Evolutionary conservation across 2,888 invertebrate species (phyloP).

Genomic region (Mactromeris polynyma): DNA sequence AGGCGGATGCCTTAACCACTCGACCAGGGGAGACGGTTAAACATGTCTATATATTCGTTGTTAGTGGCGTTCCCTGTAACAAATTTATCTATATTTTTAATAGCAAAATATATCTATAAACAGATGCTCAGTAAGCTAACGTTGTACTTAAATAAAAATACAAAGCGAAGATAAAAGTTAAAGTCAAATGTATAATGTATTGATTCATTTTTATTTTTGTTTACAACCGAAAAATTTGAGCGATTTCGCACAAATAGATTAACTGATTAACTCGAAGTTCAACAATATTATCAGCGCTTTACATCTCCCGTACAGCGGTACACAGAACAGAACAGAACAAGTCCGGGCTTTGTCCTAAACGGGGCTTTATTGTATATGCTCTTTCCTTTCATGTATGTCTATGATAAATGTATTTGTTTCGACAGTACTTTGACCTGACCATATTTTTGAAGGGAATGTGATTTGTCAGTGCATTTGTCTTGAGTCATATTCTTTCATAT

Average conservation of each 20-base stretch:
- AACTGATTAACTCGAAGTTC: background rate
- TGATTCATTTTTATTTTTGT: background rate
- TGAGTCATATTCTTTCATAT: too few relatives aligned
- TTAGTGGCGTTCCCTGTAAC: too few relatives aligned
- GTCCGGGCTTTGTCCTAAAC: background rate
- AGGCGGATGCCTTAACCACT: too few relatives aligned
- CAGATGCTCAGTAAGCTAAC: too few relatives aligned
- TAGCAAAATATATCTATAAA: too few relatives aligned
- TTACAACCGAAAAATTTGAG: background rate
- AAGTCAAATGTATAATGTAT: background rate
- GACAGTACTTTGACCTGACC: background rate
- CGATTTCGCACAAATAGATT: background rate
- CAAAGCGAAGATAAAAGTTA: background rate
- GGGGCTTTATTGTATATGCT: background rate
- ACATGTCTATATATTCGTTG: too few relatives aligned
- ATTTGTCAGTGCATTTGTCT: too few relatives aligned
- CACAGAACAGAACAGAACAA: background rate
- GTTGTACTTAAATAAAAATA: too few relatives aligned
- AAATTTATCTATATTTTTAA: too few relatives aligned
- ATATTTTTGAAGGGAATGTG: too few relatives aligned
- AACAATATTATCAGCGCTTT: conserved; percentile 1
- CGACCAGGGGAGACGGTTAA: too few relatives aligned
- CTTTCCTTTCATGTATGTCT: background rate
- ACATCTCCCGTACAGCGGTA: background rate
- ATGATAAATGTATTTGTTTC: background rate